Conservation (phyloP, 1,140 invertebrate genomes). For the Drosophila bifasciata region DNA sequence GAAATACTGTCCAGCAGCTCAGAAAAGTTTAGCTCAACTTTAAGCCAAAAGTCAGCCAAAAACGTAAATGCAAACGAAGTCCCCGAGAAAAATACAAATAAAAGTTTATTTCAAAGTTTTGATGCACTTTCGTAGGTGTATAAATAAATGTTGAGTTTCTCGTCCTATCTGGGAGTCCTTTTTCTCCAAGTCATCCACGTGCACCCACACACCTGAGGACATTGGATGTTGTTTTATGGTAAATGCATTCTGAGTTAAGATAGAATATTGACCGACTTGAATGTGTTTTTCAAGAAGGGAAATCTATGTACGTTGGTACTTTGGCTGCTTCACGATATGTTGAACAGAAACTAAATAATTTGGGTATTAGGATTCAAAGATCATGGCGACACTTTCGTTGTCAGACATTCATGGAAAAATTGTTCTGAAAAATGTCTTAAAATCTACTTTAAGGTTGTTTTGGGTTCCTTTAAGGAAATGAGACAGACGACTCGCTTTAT, state of each 20-base stretch:
- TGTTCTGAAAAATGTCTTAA: no score
- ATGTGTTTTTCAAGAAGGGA: background rate
- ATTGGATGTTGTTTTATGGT: background rate
- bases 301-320: no score
- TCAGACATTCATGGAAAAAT: no score
- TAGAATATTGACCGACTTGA: constrained; percentile 20
- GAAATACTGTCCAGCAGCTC: constrained; percentile 63
- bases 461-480: no score
- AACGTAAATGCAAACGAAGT: constrained; percentile 48
- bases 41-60: constrained; percentile 54
- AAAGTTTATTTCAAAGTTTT: constrained; percentile 60
- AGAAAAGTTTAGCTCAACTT: constrained; percentile 59
- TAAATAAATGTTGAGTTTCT: constrained; percentile 36
- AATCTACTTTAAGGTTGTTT: no score
- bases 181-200: background rate
- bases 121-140: constrained; percentile 51
- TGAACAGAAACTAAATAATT: no score
- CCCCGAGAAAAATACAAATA: constrained; percentile 30
- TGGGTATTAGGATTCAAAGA: no score
- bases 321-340: no score
- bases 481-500: no score
- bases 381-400: no score
- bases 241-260: constrained; percentile 6
- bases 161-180: background rate
- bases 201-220: constrained; percentile 11